phyloP scores from a whole-genome alignment of 1,140 invertebrate species.

The Maniola jurtina region DNA sequence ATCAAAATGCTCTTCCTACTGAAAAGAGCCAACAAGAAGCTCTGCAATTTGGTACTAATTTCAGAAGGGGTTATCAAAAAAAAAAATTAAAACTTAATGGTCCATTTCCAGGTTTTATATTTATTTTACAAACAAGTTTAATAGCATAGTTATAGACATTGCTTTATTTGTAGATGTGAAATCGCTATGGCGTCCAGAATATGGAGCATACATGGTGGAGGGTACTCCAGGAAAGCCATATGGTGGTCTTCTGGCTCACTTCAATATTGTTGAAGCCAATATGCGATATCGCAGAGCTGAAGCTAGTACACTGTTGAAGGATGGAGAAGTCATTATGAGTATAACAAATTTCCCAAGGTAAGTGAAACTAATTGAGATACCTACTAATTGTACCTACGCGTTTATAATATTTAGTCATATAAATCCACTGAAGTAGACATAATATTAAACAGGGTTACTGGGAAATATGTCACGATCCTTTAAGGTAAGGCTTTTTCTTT shows the following conservation, averaged over 20 bases:
- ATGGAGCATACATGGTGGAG: slow-evolving; percentile 99
- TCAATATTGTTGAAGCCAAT: slow-evolving; percentile 98
- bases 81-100: too few species aligned
- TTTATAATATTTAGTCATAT: not conserved
- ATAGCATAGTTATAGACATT: too few species aligned
- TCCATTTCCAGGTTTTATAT: too few species aligned
- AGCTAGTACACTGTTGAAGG: slow-evolving; percentile 86
- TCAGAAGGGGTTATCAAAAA: too few species aligned
- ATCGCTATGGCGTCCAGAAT: slow-evolving; percentile 98
- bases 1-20: too few species aligned
- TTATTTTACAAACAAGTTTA: too few species aligned
- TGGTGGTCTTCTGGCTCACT: slow-evolving; percentile 95
- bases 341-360: slow-evolving; percentile 96
- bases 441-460: too few species aligned
- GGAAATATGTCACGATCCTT: too few species aligned
- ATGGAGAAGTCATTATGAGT: slow-evolving; percentile 92
- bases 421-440: not conserved
- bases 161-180: slow-evolving; percentile 81
- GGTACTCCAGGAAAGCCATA: slow-evolving; percentile 99
- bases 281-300: slow-evolving; percentile 95
- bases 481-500: too few species aligned
- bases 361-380: slow-evolving; percentile 21
- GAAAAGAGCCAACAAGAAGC: too few species aligned
- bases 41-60: too few species aligned
- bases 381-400: not conserved